phyloP scores from a whole-genome alignment of 2,888 invertebrate genomes.

The Gibbula magus region DNA sequence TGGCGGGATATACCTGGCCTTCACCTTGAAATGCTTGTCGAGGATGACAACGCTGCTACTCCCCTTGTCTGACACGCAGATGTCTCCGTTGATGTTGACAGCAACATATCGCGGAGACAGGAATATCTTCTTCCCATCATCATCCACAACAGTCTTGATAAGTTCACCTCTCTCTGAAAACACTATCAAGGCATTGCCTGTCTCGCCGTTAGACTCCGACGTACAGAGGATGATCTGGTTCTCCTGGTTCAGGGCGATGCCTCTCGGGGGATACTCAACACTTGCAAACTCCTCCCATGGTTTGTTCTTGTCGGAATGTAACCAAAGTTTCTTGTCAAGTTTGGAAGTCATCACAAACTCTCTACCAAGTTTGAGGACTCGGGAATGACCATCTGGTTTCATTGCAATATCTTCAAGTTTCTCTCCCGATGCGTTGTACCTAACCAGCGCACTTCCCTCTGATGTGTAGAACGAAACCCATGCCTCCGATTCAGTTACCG shows the following conservation, averaged over 20 bases:
- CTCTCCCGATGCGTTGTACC: constrained; percentile 11
- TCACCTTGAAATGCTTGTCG: constrained; percentile 34
- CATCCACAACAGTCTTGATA: not conserved
- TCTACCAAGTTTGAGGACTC: not conserved
- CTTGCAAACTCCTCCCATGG: constrained; percentile 1
- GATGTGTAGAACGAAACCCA: constrained; percentile 28
- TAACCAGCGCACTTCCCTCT: constrained; percentile 3
- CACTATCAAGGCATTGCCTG: constrained; percentile 15
- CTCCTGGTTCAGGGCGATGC: constrained; percentile 1
- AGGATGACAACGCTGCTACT: constrained; percentile 50
- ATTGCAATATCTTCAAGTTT: constrained; percentile 12
- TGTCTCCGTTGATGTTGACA: constrained; percentile 58
- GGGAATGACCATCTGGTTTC: not conserved
- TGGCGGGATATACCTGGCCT: constrained; percentile 30
- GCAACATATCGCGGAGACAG: constrained; percentile 55
- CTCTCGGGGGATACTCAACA: constrained; percentile 4
- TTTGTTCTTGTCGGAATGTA: not conserved
- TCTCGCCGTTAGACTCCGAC: constrained; percentile 14
- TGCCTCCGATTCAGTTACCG: constrained; percentile 17
- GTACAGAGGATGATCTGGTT: constrained; percentile 21
- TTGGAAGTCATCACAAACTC: constrained; percentile 26
- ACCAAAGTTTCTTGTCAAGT: constrained; percentile 5
- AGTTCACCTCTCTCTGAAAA: constrained; percentile 25
- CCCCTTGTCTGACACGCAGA: constrained; percentile 55
- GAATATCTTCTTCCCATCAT: constrained; percentile 49